These are phyloP conservation scores for Drosophila teissieri DNA, from an alignment of 1,140 invertebrate species.

Conservation along the genomic window DNA sequence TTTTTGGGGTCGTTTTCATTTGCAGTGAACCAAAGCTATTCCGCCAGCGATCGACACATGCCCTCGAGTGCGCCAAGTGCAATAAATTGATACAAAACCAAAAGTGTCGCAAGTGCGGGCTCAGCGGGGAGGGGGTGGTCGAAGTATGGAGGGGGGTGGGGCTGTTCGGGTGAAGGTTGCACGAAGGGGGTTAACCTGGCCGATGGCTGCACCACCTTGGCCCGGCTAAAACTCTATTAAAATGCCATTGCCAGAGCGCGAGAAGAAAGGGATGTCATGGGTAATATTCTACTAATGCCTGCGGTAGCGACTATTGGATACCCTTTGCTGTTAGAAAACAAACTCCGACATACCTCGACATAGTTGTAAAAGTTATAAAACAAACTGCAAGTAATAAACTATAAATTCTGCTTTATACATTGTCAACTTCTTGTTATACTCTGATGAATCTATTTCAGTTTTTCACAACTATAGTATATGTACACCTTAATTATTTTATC, in stretches of 20 bases:
- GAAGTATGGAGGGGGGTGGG: neutral
- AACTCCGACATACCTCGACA: too few relatives aligned
- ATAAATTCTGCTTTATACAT: too few relatives aligned
- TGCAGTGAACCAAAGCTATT: conserved; percentile 22
- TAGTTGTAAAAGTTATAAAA: too few relatives aligned
- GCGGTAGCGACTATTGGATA: neutral
- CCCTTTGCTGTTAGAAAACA: neutral
- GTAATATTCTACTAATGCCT: neutral
- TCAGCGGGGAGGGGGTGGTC: neutral
- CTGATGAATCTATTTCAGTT: too few relatives aligned
- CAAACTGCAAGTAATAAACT: too few relatives aligned
- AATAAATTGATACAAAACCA: conserved; percentile 44
- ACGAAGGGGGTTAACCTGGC: neutral
- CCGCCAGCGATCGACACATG: conserved; percentile 39
- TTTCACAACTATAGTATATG: too few relatives aligned
- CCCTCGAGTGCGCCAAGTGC: conserved; percentile 36
- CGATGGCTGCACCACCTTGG: conserved; percentile 20
- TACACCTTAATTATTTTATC: too few relatives aligned
- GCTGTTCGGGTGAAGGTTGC: too few relatives aligned
- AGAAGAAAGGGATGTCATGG: neutral
- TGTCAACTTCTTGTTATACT: too few relatives aligned
- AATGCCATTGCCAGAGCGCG: conserved; percentile 23
- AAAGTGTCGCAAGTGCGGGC: conserved; percentile 8
- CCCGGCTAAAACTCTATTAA: conserved; percentile 38
- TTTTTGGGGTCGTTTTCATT: conserved; percentile 30